Evolutionary conservation across 2,888 invertebrate genomes (phyloP), one percentile per base, ranked within the genome.

Genomic region (Mechanitis mazaeus): DNA sequence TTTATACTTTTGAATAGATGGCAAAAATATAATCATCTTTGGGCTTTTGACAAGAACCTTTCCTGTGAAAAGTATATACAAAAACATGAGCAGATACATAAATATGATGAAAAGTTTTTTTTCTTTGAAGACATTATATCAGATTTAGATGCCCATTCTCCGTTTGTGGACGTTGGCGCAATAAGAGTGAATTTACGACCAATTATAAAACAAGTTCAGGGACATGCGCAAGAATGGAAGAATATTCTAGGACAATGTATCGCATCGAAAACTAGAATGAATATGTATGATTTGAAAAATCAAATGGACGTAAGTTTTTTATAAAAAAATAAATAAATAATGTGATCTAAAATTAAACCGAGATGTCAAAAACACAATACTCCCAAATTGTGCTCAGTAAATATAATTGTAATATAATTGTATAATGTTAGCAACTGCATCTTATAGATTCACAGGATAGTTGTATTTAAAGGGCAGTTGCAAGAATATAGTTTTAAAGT

Each of bases 91-190:
- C 85, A 88, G 66, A 87, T 91, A 33, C 76, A 77, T 47, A 92
- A 93, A 66, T 96, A 94, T 80, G 96, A 97, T 74, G 95, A 96
- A 72, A 95, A 95, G 78, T 94, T 98, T 74, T 93, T 94, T 79
- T 96, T 94, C 80, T 97, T 96, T 81, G 93, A 94, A 71, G 93
- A 94, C 68, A 93, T 96, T 6, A 92, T 95, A 28, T 88, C 92
- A 3, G 94, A 95, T 67, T 83, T 96, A 57, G 80, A 91, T 9
- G 77, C 75, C 1, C 92, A 93, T 75, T 85, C 91, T 5, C 86
- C 91, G 55, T 92, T 90, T 71, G 90, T 92, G 0, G 93, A 95
- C 69, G 87, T 95, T 38, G 92, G 91, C n/a, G 93, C 93, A 28
- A 91, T 96, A 61, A 90, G 95, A 74, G 92, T 97, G 45, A 95